Evolutionary conservation across 2,797 vertebrate genomes (phyloP), one percentile per base, ranked within the genome.

Genomic region (Manis pentadactyla): DNA sequence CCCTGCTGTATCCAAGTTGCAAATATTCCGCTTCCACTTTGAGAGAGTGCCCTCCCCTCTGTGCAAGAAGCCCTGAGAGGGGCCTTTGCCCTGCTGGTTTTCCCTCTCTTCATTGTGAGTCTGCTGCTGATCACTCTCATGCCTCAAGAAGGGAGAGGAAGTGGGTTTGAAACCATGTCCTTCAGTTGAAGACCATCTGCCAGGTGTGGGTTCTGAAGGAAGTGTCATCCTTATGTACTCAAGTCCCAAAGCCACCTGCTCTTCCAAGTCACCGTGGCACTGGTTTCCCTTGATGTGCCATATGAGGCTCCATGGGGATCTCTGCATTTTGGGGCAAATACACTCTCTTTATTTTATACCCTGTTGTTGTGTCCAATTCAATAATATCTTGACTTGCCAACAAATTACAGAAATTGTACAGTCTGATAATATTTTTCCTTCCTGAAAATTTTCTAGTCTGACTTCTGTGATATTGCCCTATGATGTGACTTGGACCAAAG

Each of bases 91-190:
- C 8, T 1, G 25, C 6, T 51, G 5, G 12, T 12, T 23, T 53
- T 15, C 9, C 27, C 51, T 29, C 7, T 2, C 11, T 51, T 15
- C n/a, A n/a, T 61, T 29, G 2, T 46, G 6, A 3, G 2, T 8
- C 15, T 75, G 18, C 13, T 69, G 18, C 57, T n/a, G 42, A 19
- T 0, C 2, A 34, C 13, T 3, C 1, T 0, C 7, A 51, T 13
- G 49, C 57, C 69, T 0, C 2, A 0, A 6, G 61, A 25, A 66
- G 7, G 31, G 66, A 23, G 25, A 63, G 2, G 1, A 55, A 34
- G 53, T 1, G 5, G 27, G 7, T 39, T 46, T 14, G 39, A 21
- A n/a, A 37, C 4, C 0, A 12, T 17, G 31, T 59, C 29, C n/a
- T 42, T 27, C 1, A 17, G 68, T 21, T 61, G 18, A 18, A 75